Evolutionary conservation across 35 echinoderm and acorn worm species (phyloP).

Genomic region (Hemicentrotus pulcherrimus): DNA sequence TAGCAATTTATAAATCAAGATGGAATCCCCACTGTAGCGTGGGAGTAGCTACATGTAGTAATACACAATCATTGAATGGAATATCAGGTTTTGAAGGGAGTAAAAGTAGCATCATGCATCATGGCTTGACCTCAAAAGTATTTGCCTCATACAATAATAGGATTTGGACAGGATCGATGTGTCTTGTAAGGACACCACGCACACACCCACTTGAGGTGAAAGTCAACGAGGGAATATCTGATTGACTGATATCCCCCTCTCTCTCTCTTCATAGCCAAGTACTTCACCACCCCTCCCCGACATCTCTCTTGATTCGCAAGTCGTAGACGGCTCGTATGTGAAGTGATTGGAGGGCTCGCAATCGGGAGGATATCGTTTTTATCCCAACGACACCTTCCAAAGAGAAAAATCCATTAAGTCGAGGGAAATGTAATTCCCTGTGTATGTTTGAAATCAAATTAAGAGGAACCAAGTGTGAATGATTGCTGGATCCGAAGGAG

Average conservation of each 20-base stretch:
- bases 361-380: not conserved
- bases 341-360: not conserved
- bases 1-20: too few species aligned
- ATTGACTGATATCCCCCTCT: not conserved
- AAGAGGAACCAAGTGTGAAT: not conserved
- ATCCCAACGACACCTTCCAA: not conserved
- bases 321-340: not conserved
- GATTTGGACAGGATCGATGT: not conserved
- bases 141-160: not conserved
- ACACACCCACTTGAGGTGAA: not conserved
- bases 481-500: not conserved
- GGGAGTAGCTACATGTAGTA: too few species aligned
- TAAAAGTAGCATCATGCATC: too few species aligned
- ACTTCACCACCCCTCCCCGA: not conserved
- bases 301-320: not conserved
- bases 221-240: not conserved
- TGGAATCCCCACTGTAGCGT: too few species aligned
- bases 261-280: not conserved
- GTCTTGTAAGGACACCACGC: not conserved
- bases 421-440: not conserved
- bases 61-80: too few species aligned
- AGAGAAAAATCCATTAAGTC: constrained; percentile 19
- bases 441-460: not conserved
- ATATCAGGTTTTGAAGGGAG: too few species aligned
- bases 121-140: not conserved